Percentiles rank a stretch among this genome's conserved stretches.
These are phyloP conservation scores for Diachrysia chrysitis DNA, from an alignment of 2,888 invertebrate species.

Conservation along the genomic window DNA sequence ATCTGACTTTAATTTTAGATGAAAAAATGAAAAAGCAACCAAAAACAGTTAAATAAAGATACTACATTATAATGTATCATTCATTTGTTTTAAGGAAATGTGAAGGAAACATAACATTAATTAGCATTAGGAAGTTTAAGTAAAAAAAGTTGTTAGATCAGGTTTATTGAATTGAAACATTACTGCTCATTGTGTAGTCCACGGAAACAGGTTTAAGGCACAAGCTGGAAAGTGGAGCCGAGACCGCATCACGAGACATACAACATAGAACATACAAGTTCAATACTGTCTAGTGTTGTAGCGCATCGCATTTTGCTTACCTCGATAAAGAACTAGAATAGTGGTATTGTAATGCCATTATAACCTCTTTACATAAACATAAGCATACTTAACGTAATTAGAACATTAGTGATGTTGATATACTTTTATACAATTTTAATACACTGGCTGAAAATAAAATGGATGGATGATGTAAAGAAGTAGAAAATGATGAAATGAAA, in stretches of 20 bases:
- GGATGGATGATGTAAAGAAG: neutral
- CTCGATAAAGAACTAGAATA: slow-evolving; percentile 14
- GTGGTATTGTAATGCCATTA: neutral
- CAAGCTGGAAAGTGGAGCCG: slow-evolving; percentile 78
- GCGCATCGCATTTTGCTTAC: slow-evolving; percentile 10
- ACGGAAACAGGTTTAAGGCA: slow-evolving; percentile 74
- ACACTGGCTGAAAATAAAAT: neutral
- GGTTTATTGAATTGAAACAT: slow-evolving; percentile 53
- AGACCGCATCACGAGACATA: slow-evolving; percentile 56
- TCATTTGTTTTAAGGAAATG: slow-evolving; percentile 34
- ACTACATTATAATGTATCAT: neutral
- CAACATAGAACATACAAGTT: slow-evolving; percentile 36
- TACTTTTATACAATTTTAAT: neutral
- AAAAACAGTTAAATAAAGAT: neutral
- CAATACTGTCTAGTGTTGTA: slow-evolving; percentile 35
- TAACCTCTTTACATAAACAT: neutral
- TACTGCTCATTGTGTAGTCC: slow-evolving; percentile 43
- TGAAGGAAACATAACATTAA: slow-evolving; percentile 32
- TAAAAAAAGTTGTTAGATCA: slow-evolving; percentile 43
- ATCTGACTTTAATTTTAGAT: neutral
- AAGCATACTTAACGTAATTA: neutral
- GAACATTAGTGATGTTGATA: no score
- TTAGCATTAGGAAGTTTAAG: slow-evolving; percentile 48
- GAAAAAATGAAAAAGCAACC: neutral
- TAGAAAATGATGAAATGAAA: neutral